Base-by-base conservation (phyloP, 2,797 vertebrate genomes). In the Sarcophilus harrisii region DNA sequence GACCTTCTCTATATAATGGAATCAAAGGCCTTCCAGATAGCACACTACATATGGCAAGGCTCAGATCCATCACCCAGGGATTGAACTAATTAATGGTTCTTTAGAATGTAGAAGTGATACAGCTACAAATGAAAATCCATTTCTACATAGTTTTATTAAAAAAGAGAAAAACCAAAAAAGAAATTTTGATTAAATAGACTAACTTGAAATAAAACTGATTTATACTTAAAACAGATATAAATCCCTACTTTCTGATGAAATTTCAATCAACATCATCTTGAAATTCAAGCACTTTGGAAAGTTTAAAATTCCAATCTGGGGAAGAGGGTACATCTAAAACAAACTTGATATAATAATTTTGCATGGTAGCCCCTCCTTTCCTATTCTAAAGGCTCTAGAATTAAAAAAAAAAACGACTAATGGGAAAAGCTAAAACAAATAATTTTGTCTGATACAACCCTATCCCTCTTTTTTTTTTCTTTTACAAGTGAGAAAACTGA, bases 121-220 rank as follows among this genome's bases (percentile, higher is more conserved):
- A 66, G 94, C 92, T 0, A 14, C 28, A 38, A 57, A 91, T 29
- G 18, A 58, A 89, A 91, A 92, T 95, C 94, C n/a, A n/a, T 94
- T 92, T 93, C 92, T 66, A 58, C 49, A 66, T 52, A 93, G 94
- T 29, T 32, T 38, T 73, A 38, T 73, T 38, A 95, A 95, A 94
- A 92, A 91, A 32, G 52, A 92, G 97, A 94, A 87, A 73, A 81
- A n/a, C 38, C 91, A 57, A 30, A 57, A 52, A n/a, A 94, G 28
- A 62, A 90, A 92, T 52, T 38, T 58, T 0, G 90, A 94, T n/a
- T 32, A 95, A 96, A 94, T 1, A n/a, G 38, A 29, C 91, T 52
- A 52, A 52, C 52, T 52, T 52, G 52, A 52, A 52, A 52, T 52
- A 52, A 52, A 52, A 52, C 52, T 52, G 52, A 57, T 94, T 95